Evolutionary conservation across 92 coral and sea anemone genomes (phyloP), one percentile per base, ranked within the genome.

Genomic region (Pocillopora grandis): DNA sequence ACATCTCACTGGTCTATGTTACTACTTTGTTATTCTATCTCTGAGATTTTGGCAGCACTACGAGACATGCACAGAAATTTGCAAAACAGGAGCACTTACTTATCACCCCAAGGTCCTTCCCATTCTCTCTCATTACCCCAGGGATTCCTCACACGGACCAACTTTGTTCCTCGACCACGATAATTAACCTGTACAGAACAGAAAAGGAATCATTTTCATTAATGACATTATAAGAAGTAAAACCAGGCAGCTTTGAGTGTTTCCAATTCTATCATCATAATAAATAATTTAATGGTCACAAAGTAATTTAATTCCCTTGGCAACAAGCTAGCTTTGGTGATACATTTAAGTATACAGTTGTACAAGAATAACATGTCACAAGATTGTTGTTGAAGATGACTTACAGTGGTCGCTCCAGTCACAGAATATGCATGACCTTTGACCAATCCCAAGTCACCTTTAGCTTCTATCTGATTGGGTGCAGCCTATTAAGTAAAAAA

Each of bases 61-160:
- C 31, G 31, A 27, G 31, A 27, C 31, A 27, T 0, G 1, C 31
- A 27, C 61, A 58, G 61, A 58, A 9, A 58, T 58, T 9, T 58
- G 61, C 61, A 58, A 58, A 12, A 12, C 8, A 59, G 62, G 62
- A 70, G 21, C 58, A 83, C 98, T 80, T 79, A 95, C 98, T 90
- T 82, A 78, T 97, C 99, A 10, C 97, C 96, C 99, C 99, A 97
- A 2, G 94, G 88, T 49, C 99, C 99, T 62, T 84, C 80, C 99
- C 99, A 97, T 62, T 97, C 99, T 48, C 99, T 87, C 80, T 97
- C 99, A 81, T 97, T 97, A 55, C 99, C 99, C 99, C 99, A 97
- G 0, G 99, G 99, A 60, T 97, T 97, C 80, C 99, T 87, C 66
- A 97, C 90, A 77, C 99, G 86, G 65, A 97, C 95, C 62, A 97